phyloP scores from a whole-genome alignment of 2,113 vertebrate genomes.

The Penelope pileata region DNA sequence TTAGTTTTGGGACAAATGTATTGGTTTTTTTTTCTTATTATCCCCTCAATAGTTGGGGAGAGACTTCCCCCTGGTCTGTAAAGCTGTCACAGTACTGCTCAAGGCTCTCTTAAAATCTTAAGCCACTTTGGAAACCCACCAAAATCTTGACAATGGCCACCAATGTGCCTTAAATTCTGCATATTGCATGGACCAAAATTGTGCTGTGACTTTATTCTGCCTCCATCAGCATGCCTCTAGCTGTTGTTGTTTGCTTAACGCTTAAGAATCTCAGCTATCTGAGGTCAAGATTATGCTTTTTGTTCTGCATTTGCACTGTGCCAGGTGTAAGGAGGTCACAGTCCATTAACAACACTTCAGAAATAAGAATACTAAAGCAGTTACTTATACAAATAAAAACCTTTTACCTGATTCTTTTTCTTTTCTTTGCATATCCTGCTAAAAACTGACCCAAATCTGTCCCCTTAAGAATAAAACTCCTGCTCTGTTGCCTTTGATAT shows the following conservation, averaged over 20 bases:
- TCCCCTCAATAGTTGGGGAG: fast-evolving
- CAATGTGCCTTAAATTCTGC: not conserved
- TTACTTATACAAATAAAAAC: conserved; percentile 33
- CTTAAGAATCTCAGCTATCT: not conserved
- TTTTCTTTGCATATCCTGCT: not conserved
- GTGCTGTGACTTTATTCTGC: not conserved
- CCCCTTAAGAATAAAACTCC: not conserved
- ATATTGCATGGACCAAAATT: fast-evolving
- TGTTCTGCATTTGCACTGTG: not conserved
- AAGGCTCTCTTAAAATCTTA: not conserved
- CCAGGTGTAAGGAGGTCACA: conserved; percentile 40
- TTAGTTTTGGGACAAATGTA: not conserved
- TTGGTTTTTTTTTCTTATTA: not conserved
- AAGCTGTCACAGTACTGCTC: not conserved
- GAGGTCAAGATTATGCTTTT: not conserved
- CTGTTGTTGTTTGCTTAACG: not conserved
- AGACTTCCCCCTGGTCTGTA: not conserved
- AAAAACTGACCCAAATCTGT: conserved; percentile 6
- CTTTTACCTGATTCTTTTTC: not conserved
- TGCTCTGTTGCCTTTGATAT: conserved; percentile 8
- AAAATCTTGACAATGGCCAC: not conserved
- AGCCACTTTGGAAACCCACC: not conserved
- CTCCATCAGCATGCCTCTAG: not conserved
- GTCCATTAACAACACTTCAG: conserved; percentile 19
- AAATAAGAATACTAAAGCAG: conserved; percentile 33